phyloP scores from a whole-genome alignment of 2,113 vertebrate genomes.

The Suncus etruscus region DNA sequence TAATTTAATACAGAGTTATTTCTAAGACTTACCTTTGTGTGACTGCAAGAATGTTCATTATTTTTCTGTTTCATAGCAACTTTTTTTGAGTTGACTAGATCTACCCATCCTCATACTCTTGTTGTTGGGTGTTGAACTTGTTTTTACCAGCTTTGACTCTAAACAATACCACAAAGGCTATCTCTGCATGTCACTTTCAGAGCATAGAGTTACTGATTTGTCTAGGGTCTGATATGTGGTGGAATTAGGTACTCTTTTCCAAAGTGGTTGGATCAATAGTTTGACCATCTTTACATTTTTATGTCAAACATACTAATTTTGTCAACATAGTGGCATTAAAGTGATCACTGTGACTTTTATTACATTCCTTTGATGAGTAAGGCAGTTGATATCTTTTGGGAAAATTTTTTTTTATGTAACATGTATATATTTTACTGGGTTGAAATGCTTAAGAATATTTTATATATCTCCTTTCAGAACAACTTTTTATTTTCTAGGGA shows the following conservation, averaged over 20 bases:
- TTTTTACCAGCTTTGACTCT: not conserved
- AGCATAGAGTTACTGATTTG: constrained; percentile 3
- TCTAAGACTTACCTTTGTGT: not conserved
- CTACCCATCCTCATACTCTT: not conserved
- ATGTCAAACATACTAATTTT: constrained; percentile 6
- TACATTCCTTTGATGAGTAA: constrained; percentile 4
- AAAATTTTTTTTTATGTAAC: constrained; percentile 39
- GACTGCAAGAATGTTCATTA: not conserved
- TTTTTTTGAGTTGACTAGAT: not conserved
- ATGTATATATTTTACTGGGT: not conserved
- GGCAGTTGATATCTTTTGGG: not conserved
- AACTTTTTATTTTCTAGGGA: constrained; percentile 4
- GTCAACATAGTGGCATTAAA: constrained; percentile 5
- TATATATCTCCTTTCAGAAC: not conserved
- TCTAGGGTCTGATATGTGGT: not conserved
- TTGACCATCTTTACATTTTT: not conserved
- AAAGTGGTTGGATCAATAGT: constrained; percentile 5
- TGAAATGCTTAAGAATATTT: constrained; percentile 41
- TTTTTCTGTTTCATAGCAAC: not conserved
- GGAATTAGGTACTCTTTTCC: not conserved
- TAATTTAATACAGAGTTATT: not conserved
- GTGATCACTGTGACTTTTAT: not conserved
- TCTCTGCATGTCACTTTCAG: not conserved
- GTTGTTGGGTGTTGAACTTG: not conserved
- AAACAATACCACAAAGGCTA: not conserved